Conservation (phyloP, 2,888 invertebrate genomes). For the Meiosimyza decipiens region DNA sequence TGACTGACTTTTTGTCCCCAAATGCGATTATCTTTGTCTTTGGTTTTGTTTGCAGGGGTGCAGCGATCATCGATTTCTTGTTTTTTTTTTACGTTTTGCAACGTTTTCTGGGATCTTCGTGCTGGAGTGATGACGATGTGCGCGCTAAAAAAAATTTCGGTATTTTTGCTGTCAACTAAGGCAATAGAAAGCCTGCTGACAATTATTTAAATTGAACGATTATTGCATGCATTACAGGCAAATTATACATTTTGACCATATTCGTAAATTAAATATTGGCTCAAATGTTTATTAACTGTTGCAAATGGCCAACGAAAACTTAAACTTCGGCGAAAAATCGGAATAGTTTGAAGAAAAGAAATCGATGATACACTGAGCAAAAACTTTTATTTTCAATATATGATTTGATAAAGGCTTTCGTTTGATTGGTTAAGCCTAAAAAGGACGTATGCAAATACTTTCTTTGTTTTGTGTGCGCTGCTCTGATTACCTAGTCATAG, state of each 20-base stretch:
- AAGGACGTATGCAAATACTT: no score
- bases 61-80: neutral
- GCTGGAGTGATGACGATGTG: neutral
- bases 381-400: no score
- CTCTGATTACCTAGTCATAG: no score
- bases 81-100: slow-evolving; percentile 10
- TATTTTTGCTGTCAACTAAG: neutral
- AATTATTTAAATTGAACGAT: slow-evolving; percentile 50
- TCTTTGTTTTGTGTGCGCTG: no score
- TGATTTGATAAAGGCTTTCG: no score
- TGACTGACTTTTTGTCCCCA: slow-evolving; percentile 3
- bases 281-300: slow-evolving; percentile 58
- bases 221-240: neutral
- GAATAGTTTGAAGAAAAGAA: slow-evolving; percentile 10
- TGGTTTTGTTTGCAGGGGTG: neutral
- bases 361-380: no score
- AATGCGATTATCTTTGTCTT: neutral
- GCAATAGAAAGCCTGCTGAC: slow-evolving; percentile 62
- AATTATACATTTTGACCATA: slow-evolving; percentile 20
- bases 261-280: slow-evolving; percentile 54
- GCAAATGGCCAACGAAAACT: neutral
- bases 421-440: no score
- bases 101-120: slow-evolving; percentile 10
- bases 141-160: neutral
- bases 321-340: slow-evolving; percentile 57